Base-by-base conservation (phyloP, 53 echinoderm and acorn worm species). In the Astropecten irregularis region DNA sequence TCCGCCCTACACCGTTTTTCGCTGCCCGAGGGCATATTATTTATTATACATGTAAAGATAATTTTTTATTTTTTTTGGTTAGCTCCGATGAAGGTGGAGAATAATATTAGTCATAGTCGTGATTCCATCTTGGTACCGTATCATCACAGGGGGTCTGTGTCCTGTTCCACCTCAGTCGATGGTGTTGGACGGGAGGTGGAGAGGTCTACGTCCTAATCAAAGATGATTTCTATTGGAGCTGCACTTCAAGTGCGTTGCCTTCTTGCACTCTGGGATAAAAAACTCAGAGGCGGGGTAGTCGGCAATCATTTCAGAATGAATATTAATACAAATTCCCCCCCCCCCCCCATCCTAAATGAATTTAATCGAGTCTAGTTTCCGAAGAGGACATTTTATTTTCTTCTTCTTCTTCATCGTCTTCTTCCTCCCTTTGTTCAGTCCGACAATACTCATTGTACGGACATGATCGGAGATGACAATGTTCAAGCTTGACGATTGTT, bases 81-180 rank as follows among this genome's bases (percentile, higher is more conserved):
- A 1, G 1, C 6, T 1, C 27, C 9, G n/a, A n/a, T n/a, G n/a
- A n/a, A n/a, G n/a, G 57, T 27, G 15, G 25, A 58, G 56, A 22
- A 39, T 16, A 33, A 76, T 76, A 76, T 76, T 76, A 76, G 76
- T 76, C 76, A 76, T 76, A 76, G 76, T 58, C 16, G 40, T 76
- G 76, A 76, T 76, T 76, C 57, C 76, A 57, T 76, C 44, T 76
- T 36, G 58, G 76, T 23, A 29, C 28, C 36, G 76, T 57, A 58
- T 58, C 58, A 28, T 37, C 57, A 55, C 58, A 16, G 26, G 42
- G 39, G 16, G 36, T 76, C 15, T 16, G 3, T 27, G 21, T 20
- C 18, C 57, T 28, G 18, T 26, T 76, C 26, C 15, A 38, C 19
- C n/a, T n/a, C n/a, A n/a, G n/a, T n/a, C n/a, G n/a, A n/a, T 57